phyloP scores from a whole-genome alignment of 1,140 invertebrate genomes.

The Leptinotarsa lineolata region DNA sequence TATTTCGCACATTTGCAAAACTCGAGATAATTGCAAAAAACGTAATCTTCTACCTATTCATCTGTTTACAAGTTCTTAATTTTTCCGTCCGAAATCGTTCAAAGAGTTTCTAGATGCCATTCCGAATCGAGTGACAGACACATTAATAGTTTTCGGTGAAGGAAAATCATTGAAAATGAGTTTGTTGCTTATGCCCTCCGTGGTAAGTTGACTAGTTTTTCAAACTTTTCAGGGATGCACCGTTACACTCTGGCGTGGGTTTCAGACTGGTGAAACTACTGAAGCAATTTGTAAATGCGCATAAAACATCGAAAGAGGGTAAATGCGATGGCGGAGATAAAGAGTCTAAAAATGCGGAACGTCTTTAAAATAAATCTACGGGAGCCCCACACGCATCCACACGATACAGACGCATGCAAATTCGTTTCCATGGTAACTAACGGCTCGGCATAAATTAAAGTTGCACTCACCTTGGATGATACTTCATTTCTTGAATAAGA shows the following conservation, averaged over 20 bases:
- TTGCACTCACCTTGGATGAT: conserved; percentile 45
- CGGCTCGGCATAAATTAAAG: conserved; percentile 50
- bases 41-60: no score
- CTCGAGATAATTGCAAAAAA: no score
- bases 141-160: no score
- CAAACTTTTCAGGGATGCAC: no score
- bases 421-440: conserved; percentile 49
- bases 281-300: conserved; percentile 37
- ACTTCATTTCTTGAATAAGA: conserved; percentile 47
- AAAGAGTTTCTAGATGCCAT: no score
- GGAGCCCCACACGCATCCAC: conserved; percentile 29
- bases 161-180: no score
- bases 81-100: no score
- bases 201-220: no score
- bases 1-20: no score
- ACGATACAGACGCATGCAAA: conserved; percentile 44
- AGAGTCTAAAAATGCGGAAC: conserved; percentile 31
- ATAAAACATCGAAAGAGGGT: conserved; percentile 26
- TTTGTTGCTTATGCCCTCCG: no score
- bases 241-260: neutral
- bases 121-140: no score
- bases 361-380: conserved; percentile 30
- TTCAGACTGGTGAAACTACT: conserved; percentile 34
- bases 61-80: no score
- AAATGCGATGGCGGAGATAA: conserved; percentile 21